Conservation (phyloP, 2,888 invertebrate species). For the Lithosia quadra region DNA sequence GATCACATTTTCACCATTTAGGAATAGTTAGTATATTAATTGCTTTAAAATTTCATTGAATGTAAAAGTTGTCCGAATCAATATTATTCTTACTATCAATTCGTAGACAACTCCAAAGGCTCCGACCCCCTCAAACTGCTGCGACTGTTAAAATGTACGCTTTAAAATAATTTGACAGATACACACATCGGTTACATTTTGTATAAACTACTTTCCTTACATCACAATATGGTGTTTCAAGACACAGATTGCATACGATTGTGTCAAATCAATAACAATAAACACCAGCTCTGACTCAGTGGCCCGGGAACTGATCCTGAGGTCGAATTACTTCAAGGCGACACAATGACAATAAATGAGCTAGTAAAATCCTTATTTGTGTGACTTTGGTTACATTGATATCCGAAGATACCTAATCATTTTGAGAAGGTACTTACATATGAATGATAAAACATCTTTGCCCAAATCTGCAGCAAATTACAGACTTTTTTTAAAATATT, state of each 20-base stretch:
- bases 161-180: too few species aligned
- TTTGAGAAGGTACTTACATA: neutral
- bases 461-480: neutral
- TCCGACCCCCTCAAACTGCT: too few species aligned
- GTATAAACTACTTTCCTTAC: constrained; percentile 17
- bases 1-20: too few species aligned
- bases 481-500: neutral
- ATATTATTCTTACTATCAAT: too few species aligned
- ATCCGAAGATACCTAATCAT: neutral
- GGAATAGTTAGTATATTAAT: too few species aligned
- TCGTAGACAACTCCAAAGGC: too few species aligned
- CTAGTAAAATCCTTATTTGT: constrained; percentile 14
- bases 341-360: constrained; percentile 17
- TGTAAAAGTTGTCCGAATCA: too few species aligned
- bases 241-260: constrained; percentile 22
- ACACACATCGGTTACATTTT: too few species aligned
- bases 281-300: constrained; percentile 35
- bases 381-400: constrained; percentile 1
- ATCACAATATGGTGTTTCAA: constrained; percentile 7
- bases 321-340: constrained; percentile 19
- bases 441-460: too few species aligned
- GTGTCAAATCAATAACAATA: constrained; percentile 29
- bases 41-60: too few species aligned
- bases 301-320: constrained; percentile 21
- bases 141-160: too few species aligned